These are phyloP conservation scores for Hylia prasina DNA, from an alignment of 2,113 vertebrate species.

Conservation along the genomic window DNA sequence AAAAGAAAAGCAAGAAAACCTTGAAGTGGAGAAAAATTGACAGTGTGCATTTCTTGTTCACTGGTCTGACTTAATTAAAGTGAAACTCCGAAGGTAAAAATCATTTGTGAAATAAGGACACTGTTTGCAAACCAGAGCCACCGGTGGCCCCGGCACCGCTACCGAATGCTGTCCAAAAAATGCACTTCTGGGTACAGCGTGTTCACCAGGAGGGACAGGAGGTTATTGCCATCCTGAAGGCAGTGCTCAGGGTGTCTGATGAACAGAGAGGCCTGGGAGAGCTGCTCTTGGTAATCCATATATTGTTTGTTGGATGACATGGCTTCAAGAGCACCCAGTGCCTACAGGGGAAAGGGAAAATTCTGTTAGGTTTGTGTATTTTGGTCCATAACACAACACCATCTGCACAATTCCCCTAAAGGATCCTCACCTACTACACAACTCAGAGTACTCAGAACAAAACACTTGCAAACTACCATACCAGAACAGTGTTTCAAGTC, in stretches of 20 bases:
- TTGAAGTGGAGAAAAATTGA: not conserved
- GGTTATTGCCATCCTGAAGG: constrained; percentile 83
- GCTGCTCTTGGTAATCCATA: constrained; percentile 81
- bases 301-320: constrained; percentile 90
- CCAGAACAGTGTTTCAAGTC: not conserved
- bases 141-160: not conserved
- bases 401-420: not conserved
- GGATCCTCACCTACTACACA: not conserved
- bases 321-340: constrained; percentile 79
- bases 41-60: not conserved
- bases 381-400: not conserved
- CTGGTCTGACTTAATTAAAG: not conserved
- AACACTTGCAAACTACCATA: not conserved
- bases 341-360: constrained; percentile 63
- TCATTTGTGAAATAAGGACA: constrained; percentile 31
- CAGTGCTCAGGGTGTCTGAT: constrained; percentile 88
- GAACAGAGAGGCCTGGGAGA: constrained; percentile 84
- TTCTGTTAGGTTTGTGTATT: not conserved
- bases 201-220: constrained; percentile 88
- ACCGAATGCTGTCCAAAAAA: constrained; percentile 90
- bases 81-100: not conserved
- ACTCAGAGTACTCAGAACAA: not conserved
- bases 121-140: constrained; percentile 47
- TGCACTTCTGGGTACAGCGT: constrained; percentile 87
- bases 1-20: not conserved